Conservation (phyloP, 2,113 vertebrate genomes). For the Tichodroma muraria region DNA sequence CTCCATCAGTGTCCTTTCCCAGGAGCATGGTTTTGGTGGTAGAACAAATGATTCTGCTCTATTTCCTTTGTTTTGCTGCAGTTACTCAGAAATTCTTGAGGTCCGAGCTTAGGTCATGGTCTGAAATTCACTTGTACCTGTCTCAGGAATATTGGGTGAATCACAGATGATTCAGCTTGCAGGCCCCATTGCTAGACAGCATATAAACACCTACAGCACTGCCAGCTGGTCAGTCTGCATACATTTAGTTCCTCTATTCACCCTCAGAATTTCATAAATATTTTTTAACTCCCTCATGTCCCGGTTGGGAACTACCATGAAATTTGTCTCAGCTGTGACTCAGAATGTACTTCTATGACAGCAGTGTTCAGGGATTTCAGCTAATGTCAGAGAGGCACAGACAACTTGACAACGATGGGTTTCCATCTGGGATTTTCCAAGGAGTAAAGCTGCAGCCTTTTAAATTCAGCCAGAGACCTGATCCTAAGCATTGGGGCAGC, state of each 20-base stretch:
- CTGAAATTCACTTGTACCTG: background rate
- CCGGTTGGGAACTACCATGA: background rate
- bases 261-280: background rate
- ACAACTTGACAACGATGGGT: background rate
- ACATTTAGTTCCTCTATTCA: background rate
- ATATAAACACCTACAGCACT: background rate
- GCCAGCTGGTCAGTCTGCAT: background rate
- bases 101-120: fast-evolving
- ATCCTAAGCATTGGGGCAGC: background rate
- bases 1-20: background rate
- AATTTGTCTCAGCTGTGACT: background rate
- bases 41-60: background rate
- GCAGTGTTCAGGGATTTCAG: background rate
- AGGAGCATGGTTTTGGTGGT: background rate
- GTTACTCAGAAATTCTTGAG: background rate
- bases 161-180: background rate
- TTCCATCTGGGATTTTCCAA: slow-evolving; percentile 11
- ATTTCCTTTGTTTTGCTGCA: background rate
- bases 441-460: background rate
- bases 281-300: background rate
- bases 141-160: background rate
- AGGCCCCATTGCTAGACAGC: background rate
- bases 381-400: background rate
- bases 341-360: background rate
- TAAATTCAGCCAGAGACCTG: background rate